These are phyloP conservation scores for Pandion haliaetus DNA, from an alignment of 2,113 vertebrate species.

Conservation along the genomic window DNA sequence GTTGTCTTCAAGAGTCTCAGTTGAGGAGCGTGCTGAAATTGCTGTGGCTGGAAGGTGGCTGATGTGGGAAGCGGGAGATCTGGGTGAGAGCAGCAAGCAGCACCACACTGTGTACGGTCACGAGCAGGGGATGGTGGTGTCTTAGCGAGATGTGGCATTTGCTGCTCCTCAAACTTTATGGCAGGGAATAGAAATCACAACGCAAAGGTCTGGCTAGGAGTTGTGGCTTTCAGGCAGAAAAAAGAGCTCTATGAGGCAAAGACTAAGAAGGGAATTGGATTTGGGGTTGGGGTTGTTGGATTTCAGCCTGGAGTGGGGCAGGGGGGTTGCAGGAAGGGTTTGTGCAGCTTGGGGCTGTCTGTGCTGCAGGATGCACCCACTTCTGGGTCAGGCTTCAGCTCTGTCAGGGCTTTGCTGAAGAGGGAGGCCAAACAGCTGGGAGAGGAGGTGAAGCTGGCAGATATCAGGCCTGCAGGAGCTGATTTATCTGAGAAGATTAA, in stretches of 20 bases:
- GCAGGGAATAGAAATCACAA: not conserved
- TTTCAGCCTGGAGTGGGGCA: not conserved
- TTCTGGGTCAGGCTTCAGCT: not conserved
- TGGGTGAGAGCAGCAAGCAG: not conserved
- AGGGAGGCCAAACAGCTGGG: not conserved
- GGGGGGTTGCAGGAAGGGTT: not conserved
- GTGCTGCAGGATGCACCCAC: not conserved
- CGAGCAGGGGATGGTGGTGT: not conserved
- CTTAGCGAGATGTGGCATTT: not conserved
- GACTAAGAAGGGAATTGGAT: not conserved
- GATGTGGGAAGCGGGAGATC: not conserved
- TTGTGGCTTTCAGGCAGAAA: not conserved
- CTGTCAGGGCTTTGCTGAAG: not conserved
- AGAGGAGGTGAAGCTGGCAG: not conserved
- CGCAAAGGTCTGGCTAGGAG: not conserved
- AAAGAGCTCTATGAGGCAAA: not conserved
- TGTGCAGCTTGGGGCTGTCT: not conserved
- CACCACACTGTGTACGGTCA: fast-evolving
- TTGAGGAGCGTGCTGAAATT: not conserved
- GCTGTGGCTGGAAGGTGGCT: not conserved
- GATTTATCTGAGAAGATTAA: not conserved
- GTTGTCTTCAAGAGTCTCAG: not conserved
- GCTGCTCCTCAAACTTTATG: not conserved
- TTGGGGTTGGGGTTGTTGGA: not conserved
- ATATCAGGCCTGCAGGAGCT: not conserved